Evolutionary conservation across 1,140 invertebrate genomes (phyloP).

Genomic region (Drosophila bifasciata): DNA sequence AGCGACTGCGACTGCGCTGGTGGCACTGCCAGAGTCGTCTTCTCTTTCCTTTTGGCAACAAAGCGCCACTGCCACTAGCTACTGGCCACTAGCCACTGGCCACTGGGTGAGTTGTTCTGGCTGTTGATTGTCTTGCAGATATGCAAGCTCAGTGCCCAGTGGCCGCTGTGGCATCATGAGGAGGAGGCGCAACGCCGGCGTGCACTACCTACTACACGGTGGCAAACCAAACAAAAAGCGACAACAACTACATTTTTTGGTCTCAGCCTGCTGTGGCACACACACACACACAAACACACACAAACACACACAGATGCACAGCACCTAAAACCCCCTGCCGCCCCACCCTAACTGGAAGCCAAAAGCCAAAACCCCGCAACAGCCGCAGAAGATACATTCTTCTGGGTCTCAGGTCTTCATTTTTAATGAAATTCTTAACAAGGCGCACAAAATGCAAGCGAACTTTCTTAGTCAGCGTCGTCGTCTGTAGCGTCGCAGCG

Average conservation of each 20-base stretch:
- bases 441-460: constrained; percentile 77
- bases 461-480: constrained; percentile 37
- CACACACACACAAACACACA: constrained; percentile 32
- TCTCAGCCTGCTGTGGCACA: constrained; percentile 48
- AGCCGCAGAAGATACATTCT: constrained; percentile 63
- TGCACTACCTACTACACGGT: constrained; percentile 78
- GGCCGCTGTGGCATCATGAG: constrained; percentile 1
- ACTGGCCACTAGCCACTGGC: constrained; percentile 58
- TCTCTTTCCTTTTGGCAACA: constrained; percentile 17
- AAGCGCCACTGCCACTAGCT: constrained; percentile 45
- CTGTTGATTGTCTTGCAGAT: constrained; percentile 78
- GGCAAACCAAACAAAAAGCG: constrained; percentile 77
- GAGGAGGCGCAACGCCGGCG: constrained; percentile 71
- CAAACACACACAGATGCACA: constrained; percentile 14
- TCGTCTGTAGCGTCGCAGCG: background rate
- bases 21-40: constrained; percentile 50
- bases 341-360: no score
- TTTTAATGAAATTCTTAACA: constrained; percentile 84
- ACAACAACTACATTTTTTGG: constrained; percentile 80
- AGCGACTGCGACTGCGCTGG: constrained; percentile 39
- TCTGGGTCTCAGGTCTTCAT: constrained; percentile 83
- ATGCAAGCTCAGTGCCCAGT: constrained; percentile 56
- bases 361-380: no score
- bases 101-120: constrained; percentile 53
- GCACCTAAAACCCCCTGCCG: no score